phyloP scores from a whole-genome alignment of 53 echinoderm and acorn worm species.

The Stichopus horrens region DNA sequence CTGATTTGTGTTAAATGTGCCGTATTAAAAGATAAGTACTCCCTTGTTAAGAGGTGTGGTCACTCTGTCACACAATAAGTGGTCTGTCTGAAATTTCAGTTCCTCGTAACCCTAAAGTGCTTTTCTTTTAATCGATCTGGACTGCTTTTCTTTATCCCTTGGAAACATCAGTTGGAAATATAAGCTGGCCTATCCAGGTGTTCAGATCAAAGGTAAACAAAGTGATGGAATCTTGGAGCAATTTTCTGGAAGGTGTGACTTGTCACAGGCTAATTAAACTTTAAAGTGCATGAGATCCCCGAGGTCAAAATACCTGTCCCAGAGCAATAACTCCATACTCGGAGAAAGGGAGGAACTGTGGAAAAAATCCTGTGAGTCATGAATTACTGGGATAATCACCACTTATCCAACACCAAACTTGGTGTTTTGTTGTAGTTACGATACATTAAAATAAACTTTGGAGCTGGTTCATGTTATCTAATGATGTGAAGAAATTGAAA shows the following conservation, averaged over 20 bases:
- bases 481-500: no score
- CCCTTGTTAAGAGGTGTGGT: conserved; percentile 8
- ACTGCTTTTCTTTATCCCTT: neutral
- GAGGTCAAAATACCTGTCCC: neutral
- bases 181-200: conserved; percentile 23
- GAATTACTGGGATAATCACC: neutral
- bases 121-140: neutral
- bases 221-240: neutral
- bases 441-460: no score
- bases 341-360: neutral
- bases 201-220: conserved; percentile 29
- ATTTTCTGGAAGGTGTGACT: conserved; percentile 27
- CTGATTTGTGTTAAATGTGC: conserved; percentile 20
- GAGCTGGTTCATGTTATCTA: no score
- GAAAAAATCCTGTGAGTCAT: neutral
- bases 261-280: conserved; percentile 44
- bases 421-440: no score
- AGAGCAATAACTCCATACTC: neutral
- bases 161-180: conserved; percentile 3
- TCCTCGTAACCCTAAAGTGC: conserved; percentile 6
- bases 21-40: neutral
- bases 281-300: neutral
- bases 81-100: conserved; percentile 16
- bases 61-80: conserved; percentile 5
- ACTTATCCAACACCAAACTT: no score